Evolutionary conservation across 2,888 invertebrate genomes (phyloP), one percentile per base, ranked within the genome.

Genomic region (Ischnura elegans): DNA sequence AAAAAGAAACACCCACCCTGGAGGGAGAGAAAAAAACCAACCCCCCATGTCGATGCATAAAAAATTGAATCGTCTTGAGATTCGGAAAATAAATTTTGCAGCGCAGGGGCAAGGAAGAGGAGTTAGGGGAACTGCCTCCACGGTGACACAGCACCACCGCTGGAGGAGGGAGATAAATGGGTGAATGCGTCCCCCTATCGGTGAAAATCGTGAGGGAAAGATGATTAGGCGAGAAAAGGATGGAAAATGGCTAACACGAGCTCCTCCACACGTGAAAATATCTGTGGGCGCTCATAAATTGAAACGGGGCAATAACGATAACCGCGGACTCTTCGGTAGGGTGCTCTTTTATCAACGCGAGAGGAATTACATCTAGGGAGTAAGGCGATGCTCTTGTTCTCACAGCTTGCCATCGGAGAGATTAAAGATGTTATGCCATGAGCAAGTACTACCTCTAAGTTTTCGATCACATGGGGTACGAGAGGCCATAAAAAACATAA

Each of bases 291-390:
- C 43, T 2, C 61, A 61, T 90, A 61, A 90, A 90, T 90, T 90
- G 90, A 66, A 55, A 90, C 43, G 90, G 61, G 90, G 43, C 90
- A 90, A 61, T 90, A 43, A 66, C 36, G 90, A 42, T 51, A 25
- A 43, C n/a, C 16, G n/a, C 43, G 25, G 61, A 90, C 66, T 66
- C 36, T 21, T 42, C 36, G 25, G 29, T 10, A 6, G 4, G 16
- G 21, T 16, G 25, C 43, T 43, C 86, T 51, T 36, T 13, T 76
- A 76, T 76, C 76, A 36, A 8, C 76, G 76, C 29, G 10, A 36
- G 76, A 76, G 76, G 36, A 76, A 36, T 76, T 46, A 25, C 86
- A n/a, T 43, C 43, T 45, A n/a, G 36, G 42, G 43, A 29, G 43
- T 36, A 5, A 45, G 45, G 25, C 86, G 43, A 45, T 46, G 43